A percentile compares a stretch with the other conserved stretches of the same genome.
Evolutionary conservation across 2,797 vertebrate species (phyloP).

Genomic region (Lutjanus argentimaculatus): DNA sequence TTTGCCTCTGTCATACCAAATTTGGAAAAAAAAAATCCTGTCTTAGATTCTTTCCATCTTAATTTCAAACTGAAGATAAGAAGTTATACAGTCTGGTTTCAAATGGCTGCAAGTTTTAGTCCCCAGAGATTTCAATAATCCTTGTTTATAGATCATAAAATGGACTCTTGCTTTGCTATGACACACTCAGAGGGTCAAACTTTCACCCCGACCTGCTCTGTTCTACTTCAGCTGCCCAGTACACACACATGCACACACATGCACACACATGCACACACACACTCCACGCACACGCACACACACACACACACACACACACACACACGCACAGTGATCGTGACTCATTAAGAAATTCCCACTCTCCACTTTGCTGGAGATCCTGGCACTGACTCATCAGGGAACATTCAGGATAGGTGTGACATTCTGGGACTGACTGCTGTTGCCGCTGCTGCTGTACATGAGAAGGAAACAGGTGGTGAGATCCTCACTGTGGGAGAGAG

Average conservation of each 20-base stretch:
- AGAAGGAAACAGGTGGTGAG: conserved; percentile 59
- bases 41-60: too few relatives aligned
- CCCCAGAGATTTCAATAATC: neutral
- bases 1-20: too few relatives aligned
- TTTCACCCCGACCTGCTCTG: conserved; percentile 26
- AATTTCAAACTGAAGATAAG: too few relatives aligned
- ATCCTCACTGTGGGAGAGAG: conserved; percentile 4
- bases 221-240: neutral
- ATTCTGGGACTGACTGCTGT: conserved; percentile 42
- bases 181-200: neutral
- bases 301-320: neutral
- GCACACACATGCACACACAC: too few relatives aligned
- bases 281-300: too few relatives aligned
- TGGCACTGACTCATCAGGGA: conserved; percentile 53
- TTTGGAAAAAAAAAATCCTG: too few relatives aligned
- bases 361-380: conserved; percentile 30
- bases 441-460: conserved; percentile 28
- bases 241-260: neutral
- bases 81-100: neutral
- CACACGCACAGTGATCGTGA: conserved; percentile 43
- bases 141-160: conserved; percentile 14
- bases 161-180: neutral
- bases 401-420: conserved; percentile 56
- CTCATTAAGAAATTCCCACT: conserved; percentile 59
- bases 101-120: neutral